Evolutionary conservation across 2,113 vertebrate species (phyloP).

Genomic region (Harpagus bidentatus): DNA sequence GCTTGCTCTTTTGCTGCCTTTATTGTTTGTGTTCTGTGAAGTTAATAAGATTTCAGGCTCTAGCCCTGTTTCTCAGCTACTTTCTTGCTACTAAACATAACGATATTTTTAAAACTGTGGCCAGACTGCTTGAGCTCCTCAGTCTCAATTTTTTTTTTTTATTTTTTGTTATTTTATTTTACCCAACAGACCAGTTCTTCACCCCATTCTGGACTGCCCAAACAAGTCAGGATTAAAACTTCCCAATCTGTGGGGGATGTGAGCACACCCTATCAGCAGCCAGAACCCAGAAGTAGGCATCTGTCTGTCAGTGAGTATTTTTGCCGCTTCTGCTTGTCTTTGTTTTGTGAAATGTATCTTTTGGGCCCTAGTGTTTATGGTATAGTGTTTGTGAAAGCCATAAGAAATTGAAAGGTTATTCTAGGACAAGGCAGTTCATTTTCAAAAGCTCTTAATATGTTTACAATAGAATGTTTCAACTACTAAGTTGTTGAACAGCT

Average conservation of each 20-base stretch:
- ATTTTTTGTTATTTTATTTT: not conserved
- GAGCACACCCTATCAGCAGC: conserved; percentile 82
- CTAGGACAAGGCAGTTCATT: conserved; percentile 4
- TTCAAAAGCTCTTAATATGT: conserved; percentile 1
- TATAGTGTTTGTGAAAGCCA: not conserved
- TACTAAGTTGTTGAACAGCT: conserved; percentile 6
- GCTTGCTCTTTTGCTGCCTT: not conserved
- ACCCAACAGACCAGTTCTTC: conserved; percentile 74
- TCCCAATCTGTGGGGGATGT: conserved; percentile 93
- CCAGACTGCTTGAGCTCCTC: not conserved
- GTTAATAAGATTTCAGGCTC: not conserved
- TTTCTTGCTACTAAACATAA: not conserved
- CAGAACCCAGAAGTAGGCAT: conserved; percentile 90
- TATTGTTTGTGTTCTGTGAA: not conserved
- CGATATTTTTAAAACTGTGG: not conserved
- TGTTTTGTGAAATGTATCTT: not conserved
- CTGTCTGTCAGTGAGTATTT: conserved; percentile 89
- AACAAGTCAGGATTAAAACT: conserved; percentile 94
- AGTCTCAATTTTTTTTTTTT: not conserved
- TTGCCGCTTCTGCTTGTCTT: not conserved
- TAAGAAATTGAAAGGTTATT: conserved; percentile 29
- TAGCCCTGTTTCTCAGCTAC: not conserved
- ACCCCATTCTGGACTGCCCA: conserved; percentile 81
- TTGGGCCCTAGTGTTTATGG: not conserved
- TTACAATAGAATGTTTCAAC: conserved; percentile 8